These are phyloP conservation scores for Podabrus alpinus DNA, from an alignment of 2,888 invertebrate genomes.

Conservation along the genomic window DNA sequence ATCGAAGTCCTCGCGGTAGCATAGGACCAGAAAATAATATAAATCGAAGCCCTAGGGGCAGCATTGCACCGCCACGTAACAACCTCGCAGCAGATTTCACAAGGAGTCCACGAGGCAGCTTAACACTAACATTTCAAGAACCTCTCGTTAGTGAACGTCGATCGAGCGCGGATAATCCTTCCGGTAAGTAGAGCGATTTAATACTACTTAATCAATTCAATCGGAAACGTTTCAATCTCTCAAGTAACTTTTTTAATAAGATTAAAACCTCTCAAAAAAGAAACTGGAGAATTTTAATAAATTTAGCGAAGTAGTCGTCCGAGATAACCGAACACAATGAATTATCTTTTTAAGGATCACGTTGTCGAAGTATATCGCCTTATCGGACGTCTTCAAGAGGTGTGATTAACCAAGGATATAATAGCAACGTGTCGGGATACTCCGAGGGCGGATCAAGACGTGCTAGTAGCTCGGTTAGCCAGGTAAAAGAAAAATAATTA, in stretches of 20 bases:
- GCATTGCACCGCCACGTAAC: constrained; percentile 60
- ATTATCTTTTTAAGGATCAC: constrained; percentile 41
- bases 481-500: constrained; percentile 13
- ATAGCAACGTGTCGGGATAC: constrained; percentile 51
- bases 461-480: constrained; percentile 73
- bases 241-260: not conserved
- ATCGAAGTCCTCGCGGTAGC: constrained; percentile 62
- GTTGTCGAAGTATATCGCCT: constrained; percentile 64
- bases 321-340: not conserved
- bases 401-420: constrained; percentile 57
- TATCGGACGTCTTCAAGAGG: constrained; percentile 61
- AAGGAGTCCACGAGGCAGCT: constrained; percentile 63
- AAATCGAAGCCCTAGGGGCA: constrained; percentile 65
- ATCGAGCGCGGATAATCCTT: constrained; percentile 63
- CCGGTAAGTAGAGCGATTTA: constrained; percentile 51
- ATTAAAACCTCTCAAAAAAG: not conserved
- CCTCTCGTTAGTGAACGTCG: constrained; percentile 62
- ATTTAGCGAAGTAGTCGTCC: not conserved
- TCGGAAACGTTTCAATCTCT: not conserved
- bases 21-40: constrained; percentile 60
- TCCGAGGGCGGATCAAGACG: constrained; percentile 68
- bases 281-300: not conserved
- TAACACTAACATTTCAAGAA: constrained; percentile 67
- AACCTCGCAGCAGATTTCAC: constrained; percentile 56
- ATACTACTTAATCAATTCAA: not conserved